These are phyloP conservation scores for Drosophila lacertosa DNA, from an alignment of 1,140 invertebrate species.

Conservation along the genomic window DNA sequence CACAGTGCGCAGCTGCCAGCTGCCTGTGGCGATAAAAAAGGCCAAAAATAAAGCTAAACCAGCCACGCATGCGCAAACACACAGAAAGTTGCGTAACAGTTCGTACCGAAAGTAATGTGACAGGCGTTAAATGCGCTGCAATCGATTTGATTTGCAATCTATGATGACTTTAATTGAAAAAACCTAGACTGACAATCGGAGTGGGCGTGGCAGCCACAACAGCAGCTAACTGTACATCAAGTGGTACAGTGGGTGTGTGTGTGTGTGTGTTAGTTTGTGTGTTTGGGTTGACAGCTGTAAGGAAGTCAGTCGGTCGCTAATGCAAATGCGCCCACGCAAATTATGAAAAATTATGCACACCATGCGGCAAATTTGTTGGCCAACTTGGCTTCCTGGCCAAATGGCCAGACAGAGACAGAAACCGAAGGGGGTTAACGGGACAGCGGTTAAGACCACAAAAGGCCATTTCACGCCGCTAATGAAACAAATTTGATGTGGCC, in stretches of 20 bases:
- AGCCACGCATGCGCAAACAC: constrained; percentile 39
- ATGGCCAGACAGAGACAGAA: neutral
- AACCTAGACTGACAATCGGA: constrained; percentile 45
- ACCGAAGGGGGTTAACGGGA: neutral
- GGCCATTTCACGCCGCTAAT: constrained; percentile 77
- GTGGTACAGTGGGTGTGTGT: constrained; percentile 28
- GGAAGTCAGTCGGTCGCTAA: constrained; percentile 76
- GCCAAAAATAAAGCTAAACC: neutral
- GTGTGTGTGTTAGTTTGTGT: constrained; percentile 37
- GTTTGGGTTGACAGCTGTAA: constrained; percentile 63
- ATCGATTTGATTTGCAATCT: constrained; percentile 80
- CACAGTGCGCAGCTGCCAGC: neutral
- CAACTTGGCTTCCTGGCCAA: constrained; percentile 34
- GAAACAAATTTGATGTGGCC: constrained; percentile 80
- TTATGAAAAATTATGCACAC: constrained; percentile 76
- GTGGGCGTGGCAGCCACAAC: constrained; percentile 32
- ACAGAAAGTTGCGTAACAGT: constrained; percentile 72
- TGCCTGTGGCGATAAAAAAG: no score
- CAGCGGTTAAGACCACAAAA: constrained; percentile 39
- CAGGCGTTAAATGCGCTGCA: constrained; percentile 75
- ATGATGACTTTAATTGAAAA: constrained; percentile 77
- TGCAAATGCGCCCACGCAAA: constrained; percentile 57
- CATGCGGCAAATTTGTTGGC: constrained; percentile 57
- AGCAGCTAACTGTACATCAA: constrained; percentile 34
- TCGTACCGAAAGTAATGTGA: constrained; percentile 67